phyloP scores from a whole-genome alignment of 2,888 invertebrate species.

The Phengaris alcon region DNA sequence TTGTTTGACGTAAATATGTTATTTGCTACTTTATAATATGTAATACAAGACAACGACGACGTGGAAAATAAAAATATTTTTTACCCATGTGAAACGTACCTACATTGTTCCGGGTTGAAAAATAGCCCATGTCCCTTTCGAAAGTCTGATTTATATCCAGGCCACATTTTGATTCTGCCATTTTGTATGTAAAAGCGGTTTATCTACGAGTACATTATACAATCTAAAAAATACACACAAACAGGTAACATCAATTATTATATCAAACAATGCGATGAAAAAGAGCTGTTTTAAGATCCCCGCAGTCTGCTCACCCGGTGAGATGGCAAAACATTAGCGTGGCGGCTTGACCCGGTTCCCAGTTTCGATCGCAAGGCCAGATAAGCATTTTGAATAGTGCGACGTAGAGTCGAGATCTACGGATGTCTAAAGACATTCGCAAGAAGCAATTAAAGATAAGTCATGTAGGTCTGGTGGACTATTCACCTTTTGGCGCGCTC shows the following conservation, averaged over 20 bases:
- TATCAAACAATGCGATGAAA: background rate
- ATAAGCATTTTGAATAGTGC: slow-evolving; percentile 63
- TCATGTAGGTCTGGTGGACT: slow-evolving; percentile 68
- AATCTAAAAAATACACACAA: too few relatives aligned
- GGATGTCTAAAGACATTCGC: slow-evolving; percentile 75
- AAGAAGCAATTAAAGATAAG: slow-evolving; percentile 79
- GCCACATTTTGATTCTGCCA: too few relatives aligned
- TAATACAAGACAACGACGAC: too few relatives aligned
- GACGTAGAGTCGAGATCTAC: slow-evolving; percentile 69
- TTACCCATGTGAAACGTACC: too few relatives aligned
- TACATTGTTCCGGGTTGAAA: too few relatives aligned
- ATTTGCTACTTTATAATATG: background rate
- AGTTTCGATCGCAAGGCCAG: slow-evolving; percentile 58
- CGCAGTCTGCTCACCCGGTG: background rate
- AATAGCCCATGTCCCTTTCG: too few relatives aligned
- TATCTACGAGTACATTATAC: too few relatives aligned
- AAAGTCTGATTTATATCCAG: too few relatives aligned
- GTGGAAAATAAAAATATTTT: too few relatives aligned
- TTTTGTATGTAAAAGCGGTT: too few relatives aligned
- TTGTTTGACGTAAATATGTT: background rate
- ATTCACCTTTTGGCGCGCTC: slow-evolving; percentile 66
- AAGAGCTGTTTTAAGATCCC: background rate
- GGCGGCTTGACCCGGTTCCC: slow-evolving; percentile 62
- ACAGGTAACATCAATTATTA: too few relatives aligned
- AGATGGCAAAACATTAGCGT: slow-evolving; percentile 37